phyloP scores from a whole-genome alignment of 2,888 invertebrate genomes.

The Notocelia uddmanniana region DNA sequence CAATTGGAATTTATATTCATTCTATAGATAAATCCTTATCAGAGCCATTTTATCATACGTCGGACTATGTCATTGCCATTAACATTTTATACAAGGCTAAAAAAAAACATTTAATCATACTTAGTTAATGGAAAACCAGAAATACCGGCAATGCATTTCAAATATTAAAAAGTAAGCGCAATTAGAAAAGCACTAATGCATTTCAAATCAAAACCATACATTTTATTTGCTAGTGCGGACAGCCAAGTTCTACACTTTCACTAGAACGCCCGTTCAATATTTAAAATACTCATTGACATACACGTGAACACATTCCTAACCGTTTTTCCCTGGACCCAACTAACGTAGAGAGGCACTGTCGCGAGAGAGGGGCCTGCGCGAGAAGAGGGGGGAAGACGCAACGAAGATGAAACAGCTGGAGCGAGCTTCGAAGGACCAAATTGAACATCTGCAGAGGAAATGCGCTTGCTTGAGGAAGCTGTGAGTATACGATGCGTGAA shows the following conservation, averaged over 20 bases:
- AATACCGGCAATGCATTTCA: conserved; percentile 28
- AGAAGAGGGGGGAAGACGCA: conserved; percentile 74
- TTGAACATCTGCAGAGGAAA: conserved; percentile 87
- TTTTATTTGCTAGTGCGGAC: conserved; percentile 22
- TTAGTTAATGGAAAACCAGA: conserved; percentile 11
- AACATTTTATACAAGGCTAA: not conserved
- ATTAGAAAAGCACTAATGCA: conserved; percentile 20
- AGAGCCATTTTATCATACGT: conserved; percentile 18
- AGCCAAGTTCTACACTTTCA: conserved; percentile 10
- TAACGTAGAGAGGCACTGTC: conserved; percentile 77
- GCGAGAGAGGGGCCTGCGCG: conserved; percentile 74
- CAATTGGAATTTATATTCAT: conserved; percentile 40
- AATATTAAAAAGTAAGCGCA: conserved; percentile 7
- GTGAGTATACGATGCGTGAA: conserved; percentile 73
- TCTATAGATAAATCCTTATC: conserved; percentile 41
- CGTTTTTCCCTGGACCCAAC: conserved; percentile 61
- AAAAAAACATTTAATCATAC: conserved; percentile 17
- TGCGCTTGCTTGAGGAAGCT: conserved; percentile 87
- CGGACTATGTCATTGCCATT: conserved; percentile 27
- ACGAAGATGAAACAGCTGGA: conserved; percentile 76
- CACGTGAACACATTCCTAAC: conserved; percentile 53
- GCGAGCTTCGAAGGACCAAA: conserved; percentile 81
- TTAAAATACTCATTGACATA: conserved; percentile 37
- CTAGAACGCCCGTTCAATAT: conserved; percentile 24
- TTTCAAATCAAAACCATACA: conserved; percentile 9